Conservation (phyloP, 2,113 vertebrate genomes). For the Pelecanus crispus region DNA sequence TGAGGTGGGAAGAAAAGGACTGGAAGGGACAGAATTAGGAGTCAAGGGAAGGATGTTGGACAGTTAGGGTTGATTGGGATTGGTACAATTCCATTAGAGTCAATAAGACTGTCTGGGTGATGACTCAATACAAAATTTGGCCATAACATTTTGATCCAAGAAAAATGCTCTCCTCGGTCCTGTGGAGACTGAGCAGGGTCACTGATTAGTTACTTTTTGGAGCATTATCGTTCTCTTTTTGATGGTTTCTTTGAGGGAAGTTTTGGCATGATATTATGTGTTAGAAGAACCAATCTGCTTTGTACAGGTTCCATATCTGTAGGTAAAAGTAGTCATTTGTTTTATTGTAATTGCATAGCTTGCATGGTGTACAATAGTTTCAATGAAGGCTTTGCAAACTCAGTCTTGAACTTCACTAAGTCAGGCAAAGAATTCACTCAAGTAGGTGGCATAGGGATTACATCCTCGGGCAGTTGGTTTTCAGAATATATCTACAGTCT, state of each 20-base stretch:
- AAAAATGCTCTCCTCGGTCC: not conserved
- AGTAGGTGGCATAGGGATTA: not conserved
- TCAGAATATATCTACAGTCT: not conserved
- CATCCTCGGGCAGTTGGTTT: not conserved
- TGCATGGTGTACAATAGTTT: not conserved
- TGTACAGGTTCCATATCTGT: not conserved
- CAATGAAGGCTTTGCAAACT: not conserved
- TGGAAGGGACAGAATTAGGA: not conserved
- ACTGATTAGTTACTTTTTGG: not conserved
- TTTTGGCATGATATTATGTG: not conserved
- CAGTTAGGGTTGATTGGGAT: not conserved
- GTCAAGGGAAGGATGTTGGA: not conserved
- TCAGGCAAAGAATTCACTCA: not conserved
- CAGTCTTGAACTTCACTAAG: not conserved
- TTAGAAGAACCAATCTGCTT: not conserved
- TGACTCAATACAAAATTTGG: not conserved
- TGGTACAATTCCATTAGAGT: not conserved
- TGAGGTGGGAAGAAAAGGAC: not conserved
- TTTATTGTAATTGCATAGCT: not conserved
- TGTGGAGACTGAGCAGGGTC: not conserved
- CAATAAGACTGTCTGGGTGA: not conserved
- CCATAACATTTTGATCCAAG: not conserved
- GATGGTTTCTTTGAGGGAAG: not conserved
- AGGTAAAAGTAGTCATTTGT: not conserved
- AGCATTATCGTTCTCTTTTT: not conserved